Evolutionary conservation across 1,140 invertebrate species (phyloP).

Genomic region (Eriosoma lanigerum): DNA sequence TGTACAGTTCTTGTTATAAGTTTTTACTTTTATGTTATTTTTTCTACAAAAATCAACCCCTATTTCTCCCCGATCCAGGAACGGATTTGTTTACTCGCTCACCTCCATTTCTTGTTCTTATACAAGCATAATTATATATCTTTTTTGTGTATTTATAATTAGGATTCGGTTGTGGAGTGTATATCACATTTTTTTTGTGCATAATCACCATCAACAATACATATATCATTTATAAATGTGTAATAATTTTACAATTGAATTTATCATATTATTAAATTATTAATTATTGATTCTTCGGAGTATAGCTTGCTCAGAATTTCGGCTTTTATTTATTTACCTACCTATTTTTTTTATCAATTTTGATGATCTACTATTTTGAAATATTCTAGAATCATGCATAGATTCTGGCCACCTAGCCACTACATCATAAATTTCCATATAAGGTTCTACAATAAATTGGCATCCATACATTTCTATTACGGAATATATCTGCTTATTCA

Average conservation of each 20-base stretch:
- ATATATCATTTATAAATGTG: too few relatives aligned
- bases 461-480: constrained; percentile 58
- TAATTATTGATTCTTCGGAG: not conserved
- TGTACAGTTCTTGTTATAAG: too few relatives aligned
- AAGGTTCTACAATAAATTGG: constrained; percentile 57
- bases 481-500: constrained; percentile 58
- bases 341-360: not conserved
- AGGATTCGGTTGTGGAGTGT: not conserved
- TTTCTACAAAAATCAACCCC: too few relatives aligned
- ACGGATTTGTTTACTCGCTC: not conserved
- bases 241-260: not conserved
- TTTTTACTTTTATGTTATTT: too few relatives aligned
- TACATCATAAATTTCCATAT: constrained; percentile 57
- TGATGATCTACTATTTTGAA: constrained; percentile 54
- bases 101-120: not conserved
- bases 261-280: not conserved
- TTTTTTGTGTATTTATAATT: not conserved
- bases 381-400: constrained; percentile 57
- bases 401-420: constrained; percentile 58
- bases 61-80: too few relatives aligned
- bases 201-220: not conserved
- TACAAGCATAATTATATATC: not conserved
- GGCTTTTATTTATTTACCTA: not conserved
- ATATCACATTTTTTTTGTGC: not conserved
- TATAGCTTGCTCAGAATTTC: not conserved